A percentile compares a stretch with the other conserved stretches of the same genome.
phyloP scores from a whole-genome alignment of 2,113 vertebrate genomes.

The Gobio gobio region DNA sequence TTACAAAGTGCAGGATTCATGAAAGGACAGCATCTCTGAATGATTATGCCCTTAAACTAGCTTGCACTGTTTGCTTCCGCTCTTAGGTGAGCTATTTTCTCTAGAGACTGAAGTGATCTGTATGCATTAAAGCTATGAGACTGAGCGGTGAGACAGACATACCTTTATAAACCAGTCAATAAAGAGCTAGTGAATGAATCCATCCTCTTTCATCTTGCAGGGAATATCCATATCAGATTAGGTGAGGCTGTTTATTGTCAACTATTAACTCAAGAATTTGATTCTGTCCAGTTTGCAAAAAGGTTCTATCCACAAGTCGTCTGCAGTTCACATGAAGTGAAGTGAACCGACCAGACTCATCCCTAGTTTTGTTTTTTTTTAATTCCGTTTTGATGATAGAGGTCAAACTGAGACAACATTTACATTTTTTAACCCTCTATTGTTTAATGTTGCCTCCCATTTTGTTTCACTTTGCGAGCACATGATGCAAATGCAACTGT shows the following conservation, averaged over 20 bases:
- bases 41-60: slow-evolving; percentile 55
- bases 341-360: not conserved
- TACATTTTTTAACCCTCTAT: too few species aligned
- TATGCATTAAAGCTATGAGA: not conserved
- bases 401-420: not conserved
- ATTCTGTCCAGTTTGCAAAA: not conserved
- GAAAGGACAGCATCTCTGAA: slow-evolving; percentile 51
- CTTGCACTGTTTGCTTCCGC: not conserved
- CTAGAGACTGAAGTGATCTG: not conserved
- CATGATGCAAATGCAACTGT: too few species aligned
- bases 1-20: slow-evolving; percentile 53
- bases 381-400: not conserved
- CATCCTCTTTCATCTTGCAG: not conserved
- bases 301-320: not conserved
- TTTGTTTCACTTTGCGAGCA: too few species aligned
- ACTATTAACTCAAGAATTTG: not conserved
- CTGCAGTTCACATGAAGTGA: slow-evolving; percentile 5
- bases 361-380: not conserved
- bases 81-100: not conserved
- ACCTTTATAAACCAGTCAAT: not conserved
- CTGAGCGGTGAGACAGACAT: not conserved
- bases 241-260: not conserved
- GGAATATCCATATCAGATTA: not conserved
- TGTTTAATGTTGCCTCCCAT: too few species aligned
- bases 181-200: not conserved